These are phyloP conservation scores for Achatina immaculata DNA, from an alignment of 1,140 invertebrate species.

Conservation along the genomic window DNA sequence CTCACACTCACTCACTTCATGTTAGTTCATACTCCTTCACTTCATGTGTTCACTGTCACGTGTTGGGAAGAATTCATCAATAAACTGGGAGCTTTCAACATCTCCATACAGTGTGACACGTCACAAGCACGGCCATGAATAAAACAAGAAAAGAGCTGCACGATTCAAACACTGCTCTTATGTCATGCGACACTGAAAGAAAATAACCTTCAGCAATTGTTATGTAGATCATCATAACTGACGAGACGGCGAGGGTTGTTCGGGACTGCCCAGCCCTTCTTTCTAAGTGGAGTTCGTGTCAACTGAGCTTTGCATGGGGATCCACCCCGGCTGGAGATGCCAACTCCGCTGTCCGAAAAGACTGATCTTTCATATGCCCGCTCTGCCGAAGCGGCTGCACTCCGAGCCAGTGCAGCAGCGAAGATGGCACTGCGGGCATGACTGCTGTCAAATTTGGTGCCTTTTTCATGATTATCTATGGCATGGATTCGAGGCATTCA, in stretches of 20 bases:
- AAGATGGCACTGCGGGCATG: conserved; percentile 26
- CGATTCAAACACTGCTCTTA: no score
- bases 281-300: conserved; percentile 12
- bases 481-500: conserved; percentile 36
- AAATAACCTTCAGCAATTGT: conserved; percentile 54
- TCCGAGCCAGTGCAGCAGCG: conserved; percentile 7
- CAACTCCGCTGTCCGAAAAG: background rate
- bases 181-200: no score
- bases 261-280: conserved; percentile 52
- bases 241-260: conserved; percentile 48
- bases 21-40: no score
- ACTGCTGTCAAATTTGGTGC: conserved; percentile 8
- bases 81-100: no score
- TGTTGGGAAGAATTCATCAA: no score
- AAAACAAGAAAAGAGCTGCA: no score
- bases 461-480: conserved; percentile 1
- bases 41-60: no score
- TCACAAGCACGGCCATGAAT: no score
- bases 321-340: background rate
- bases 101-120: no score
- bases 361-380: background rate
- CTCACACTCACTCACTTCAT: no score
- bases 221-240: conserved; percentile 46
- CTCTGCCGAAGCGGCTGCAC: background rate
- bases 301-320: background rate